phyloP scores from a whole-genome alignment of 2,797 vertebrate genomes.

The Anabacerthia variegaticeps region DNA sequence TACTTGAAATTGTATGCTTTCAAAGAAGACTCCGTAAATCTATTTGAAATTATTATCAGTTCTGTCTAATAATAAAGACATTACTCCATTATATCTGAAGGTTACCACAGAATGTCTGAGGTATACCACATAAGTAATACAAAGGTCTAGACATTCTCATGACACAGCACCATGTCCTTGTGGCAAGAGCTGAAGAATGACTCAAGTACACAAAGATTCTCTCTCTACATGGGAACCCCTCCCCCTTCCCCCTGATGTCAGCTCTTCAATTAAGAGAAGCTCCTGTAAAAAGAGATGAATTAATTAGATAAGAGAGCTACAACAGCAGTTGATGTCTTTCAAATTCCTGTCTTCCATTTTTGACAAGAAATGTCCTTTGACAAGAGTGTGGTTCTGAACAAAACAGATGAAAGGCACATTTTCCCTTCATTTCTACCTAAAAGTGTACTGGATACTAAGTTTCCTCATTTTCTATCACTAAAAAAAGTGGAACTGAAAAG shows the following conservation, averaged over 20 bases:
- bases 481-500: background rate
- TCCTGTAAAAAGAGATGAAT: background rate
- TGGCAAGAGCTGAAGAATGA: background rate
- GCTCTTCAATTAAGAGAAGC: background rate
- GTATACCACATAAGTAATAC: background rate
- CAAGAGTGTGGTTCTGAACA: background rate
- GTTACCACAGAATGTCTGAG: background rate
- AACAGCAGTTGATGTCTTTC: background rate
- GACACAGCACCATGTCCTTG: background rate
- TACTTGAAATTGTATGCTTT: background rate
- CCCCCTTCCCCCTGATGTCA: background rate
- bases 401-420: background rate
- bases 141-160: background rate
- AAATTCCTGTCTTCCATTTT: background rate
- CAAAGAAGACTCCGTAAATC: background rate
- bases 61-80: background rate
- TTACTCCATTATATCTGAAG: background rate
- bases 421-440: background rate
- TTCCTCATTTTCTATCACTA: background rate
- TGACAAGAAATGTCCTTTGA: background rate
- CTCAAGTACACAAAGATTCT: background rate
- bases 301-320: background rate
- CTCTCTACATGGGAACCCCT: background rate
- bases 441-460: background rate
- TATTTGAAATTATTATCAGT: background rate